Conservation (phyloP, 2,113 vertebrate species). For the Grallaria varia region DNA sequence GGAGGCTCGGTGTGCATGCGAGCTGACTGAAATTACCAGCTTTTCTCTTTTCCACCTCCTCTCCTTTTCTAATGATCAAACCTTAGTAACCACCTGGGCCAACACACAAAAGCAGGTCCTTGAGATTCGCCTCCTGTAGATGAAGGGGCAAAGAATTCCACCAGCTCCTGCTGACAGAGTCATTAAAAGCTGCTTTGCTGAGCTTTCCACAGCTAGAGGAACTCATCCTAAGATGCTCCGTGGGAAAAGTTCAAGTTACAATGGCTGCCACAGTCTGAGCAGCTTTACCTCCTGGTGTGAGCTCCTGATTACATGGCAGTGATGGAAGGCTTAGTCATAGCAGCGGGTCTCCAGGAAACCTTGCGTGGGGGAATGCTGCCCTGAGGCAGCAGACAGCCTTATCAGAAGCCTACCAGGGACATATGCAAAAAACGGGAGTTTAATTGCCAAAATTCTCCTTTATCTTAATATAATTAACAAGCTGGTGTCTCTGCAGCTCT, state of each 20-base stretch:
- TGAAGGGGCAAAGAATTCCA: background rate
- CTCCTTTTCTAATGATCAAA: background rate
- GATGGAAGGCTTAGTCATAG: slow-evolving; percentile 28
- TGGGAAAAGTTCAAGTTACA: slow-evolving; percentile 14
- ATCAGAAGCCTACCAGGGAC: slow-evolving; percentile 26
- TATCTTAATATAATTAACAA: slow-evolving; percentile 47
- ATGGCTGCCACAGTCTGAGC: slow-evolving; percentile 32
- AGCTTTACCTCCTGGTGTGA: slow-evolving; percentile 20
- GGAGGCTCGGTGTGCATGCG: background rate
- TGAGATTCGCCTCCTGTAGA: background rate
- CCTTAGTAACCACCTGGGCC: background rate
- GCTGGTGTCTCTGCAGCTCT: background rate
- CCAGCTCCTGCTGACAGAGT: background rate
- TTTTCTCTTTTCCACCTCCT: background rate
- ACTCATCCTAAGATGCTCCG: slow-evolving; percentile 2
- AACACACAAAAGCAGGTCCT: background rate
- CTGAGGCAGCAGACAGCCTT: background rate
- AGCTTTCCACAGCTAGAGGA: background rate
- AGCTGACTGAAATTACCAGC: background rate
- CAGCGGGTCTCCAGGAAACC: slow-evolving; percentile 33
- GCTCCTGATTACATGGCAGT: background rate
- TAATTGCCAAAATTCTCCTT: slow-evolving; percentile 44
- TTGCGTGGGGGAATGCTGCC: background rate
- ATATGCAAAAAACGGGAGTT: background rate
- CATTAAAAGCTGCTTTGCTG: background rate